Conservation (phyloP, 2,888 invertebrate species). For the Macrophya annulata region DNA sequence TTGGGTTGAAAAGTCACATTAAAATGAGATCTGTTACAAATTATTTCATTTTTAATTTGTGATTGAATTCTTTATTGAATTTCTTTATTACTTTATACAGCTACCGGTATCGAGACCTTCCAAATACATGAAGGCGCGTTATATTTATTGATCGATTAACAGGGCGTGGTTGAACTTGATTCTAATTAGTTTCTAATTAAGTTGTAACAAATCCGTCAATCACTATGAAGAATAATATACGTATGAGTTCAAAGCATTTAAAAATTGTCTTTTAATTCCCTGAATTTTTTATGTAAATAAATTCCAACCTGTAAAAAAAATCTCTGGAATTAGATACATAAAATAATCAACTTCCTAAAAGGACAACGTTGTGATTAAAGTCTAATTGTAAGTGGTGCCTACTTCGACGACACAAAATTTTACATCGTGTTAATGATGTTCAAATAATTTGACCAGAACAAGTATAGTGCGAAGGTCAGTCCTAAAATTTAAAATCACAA, state of each 20-base stretch:
- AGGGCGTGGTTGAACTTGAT: constrained; percentile 27
- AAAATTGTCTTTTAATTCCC: not conserved
- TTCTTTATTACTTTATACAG: not conserved
- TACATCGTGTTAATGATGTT: no score
- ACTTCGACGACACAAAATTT: no score
- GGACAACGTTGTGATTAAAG: no score
- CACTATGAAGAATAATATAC: no score
- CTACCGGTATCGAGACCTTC: not conserved
- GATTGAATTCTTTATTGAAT: not conserved
- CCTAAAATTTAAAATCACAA: no score
- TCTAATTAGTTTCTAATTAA: constrained; percentile 8
- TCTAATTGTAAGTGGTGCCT: no score
- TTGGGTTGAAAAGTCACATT: not conserved
- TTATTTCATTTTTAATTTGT: not conserved
- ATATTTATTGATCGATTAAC: constrained; percentile 27
- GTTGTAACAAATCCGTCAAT: not conserved
- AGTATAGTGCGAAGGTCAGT: no score
- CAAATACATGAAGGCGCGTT: constrained; percentile 13
- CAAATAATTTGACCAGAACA: no score
- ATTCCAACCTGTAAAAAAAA: no score
- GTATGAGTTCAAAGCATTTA: not conserved
- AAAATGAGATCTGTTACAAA: not conserved
- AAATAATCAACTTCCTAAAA: no score
- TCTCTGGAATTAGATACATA: no score
- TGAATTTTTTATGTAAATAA: not conserved